Base-by-base conservation (phyloP, 2,888 invertebrate species). In the Phortica okadai region DNA sequence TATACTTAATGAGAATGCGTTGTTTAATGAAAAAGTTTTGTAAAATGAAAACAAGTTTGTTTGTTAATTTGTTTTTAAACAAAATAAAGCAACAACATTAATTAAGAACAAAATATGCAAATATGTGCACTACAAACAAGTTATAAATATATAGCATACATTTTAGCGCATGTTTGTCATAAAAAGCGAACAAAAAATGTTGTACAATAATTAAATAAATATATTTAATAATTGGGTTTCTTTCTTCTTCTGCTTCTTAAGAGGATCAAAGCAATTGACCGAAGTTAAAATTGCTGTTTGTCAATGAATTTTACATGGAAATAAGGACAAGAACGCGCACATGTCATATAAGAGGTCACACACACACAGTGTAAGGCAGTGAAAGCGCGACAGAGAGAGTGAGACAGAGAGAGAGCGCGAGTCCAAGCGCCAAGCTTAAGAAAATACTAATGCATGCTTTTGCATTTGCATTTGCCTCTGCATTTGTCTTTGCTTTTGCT, bases 251-350 rank as follows among this genome's bases (percentile, higher is more conserved):
- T 21, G 21, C 21, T 21, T 21, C 21, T 21, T 1, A 21, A 21
- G 1, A 21, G 21, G 21, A 21, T 14, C 76, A 70, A 67, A 77
- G 10, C 7, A 79, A 83, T 83, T 82, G 76, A 83, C 80, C 82
- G 82, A 81, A 45, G 45, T 66, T 33, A 66, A 79, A 73, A 16
- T 54, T 56, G 33, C 42, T 66, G 54, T 56, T 54, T 85, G 85
- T 85, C 85, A 85, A 85, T 85, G 85, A 85, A 88, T 87, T 88
- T 79, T 79, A 84, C 80, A 87, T 83, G 84, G 77, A 78, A 45
- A 21, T 21, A 21, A 21, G 21, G 21, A 21, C 21, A 25, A 33
- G 25, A 33, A 33, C 16, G 54, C 11, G 72, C 72, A 25, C 25
- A 50, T 66, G 41, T 66, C n/a, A 25, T 8, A n/a, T 10, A 6